Evolutionary conservation across 2,797 vertebrate species (phyloP), one percentile per base, ranked within the genome.

Genomic region (Crypturellus tataupa): DNA sequence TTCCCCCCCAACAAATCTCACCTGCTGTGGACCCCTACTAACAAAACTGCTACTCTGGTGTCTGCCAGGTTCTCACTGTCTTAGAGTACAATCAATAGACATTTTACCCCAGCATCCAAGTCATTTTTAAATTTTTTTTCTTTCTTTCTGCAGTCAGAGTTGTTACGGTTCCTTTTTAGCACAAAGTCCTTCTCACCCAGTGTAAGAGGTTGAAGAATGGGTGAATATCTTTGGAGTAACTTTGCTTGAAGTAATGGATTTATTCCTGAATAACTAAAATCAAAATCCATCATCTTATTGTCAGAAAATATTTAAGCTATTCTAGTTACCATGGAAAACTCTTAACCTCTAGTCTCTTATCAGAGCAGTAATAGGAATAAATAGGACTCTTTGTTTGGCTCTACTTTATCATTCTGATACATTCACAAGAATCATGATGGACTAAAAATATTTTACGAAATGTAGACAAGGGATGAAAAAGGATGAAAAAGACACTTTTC

Each of bases 261-360:
- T 92, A 80, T 68, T 89, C 23, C 29, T 80, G 68, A 80, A 69
- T 47, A 4, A 76, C 18, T 83, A 64, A 75, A 81, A 87, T n/a
- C 77, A 64, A 44, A 88, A 75, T 78, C 60, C 35, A 44, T 47
- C 29, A 25, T 35, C 10, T 72, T 93, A 71, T 68, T 87, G 69
- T 56, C 72, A 90, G 42, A 87, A 83, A 58, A 89, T 55, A 16
- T 89, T 93, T 63, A 68, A 96, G 37, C 24, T 29, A 42, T 81
- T 68, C 42, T 62, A 81, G 44, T 92, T 89, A 68, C 40, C 47
- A 89, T 47, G 55, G 71, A 75, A 89, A 93, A 92, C 49, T 78
- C 58, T 31, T 87, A 90, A 93, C 40, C 37, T 78, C 49, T 85
- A 55, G 17, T 76, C 29, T 90, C 12, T 85, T 88, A 53, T 51